Evolutionary conservation across 2,113 vertebrate genomes (phyloP).

Genomic region (Rhipidura dahli): DNA sequence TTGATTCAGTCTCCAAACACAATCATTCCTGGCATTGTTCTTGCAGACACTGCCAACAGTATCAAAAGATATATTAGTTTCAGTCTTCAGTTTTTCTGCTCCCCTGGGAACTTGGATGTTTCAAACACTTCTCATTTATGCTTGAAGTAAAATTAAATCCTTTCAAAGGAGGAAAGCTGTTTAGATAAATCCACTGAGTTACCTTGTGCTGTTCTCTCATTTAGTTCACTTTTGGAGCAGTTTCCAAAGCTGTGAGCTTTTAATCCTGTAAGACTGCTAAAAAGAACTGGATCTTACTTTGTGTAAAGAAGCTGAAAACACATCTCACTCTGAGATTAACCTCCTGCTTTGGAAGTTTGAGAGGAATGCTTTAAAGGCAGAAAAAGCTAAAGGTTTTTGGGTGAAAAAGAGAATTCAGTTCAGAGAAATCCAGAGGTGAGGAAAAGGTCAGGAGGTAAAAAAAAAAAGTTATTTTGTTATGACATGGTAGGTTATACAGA

Average conservation of each 20-base stretch:
- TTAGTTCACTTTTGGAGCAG: not conserved
- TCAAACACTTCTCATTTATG: not conserved
- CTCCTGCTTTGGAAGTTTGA: not conserved
- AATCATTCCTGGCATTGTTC: not conserved
- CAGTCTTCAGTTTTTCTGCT: not conserved
- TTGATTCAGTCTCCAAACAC: not conserved
- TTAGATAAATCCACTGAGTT: slow-evolving; percentile 16
- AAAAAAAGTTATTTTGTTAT: not conserved
- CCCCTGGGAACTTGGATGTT: not conserved
- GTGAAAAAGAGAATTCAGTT: not conserved
- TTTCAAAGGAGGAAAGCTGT: slow-evolving; percentile 13
- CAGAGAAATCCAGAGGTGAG: not conserved
- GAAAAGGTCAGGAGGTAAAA: not conserved
- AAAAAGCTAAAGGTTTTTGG: not conserved
- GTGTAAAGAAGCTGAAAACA: not conserved
- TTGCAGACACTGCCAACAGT: not conserved
- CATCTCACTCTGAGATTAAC: not conserved
- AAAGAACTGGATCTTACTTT: not conserved
- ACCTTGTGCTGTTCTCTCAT: not conserved
- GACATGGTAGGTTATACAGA: not conserved
- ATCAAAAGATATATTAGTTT: not conserved
- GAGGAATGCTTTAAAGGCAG: not conserved
- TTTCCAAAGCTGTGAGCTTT: slow-evolving; percentile 8
- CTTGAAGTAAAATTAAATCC: slow-evolving; percentile 27
- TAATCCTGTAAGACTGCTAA: not conserved